Evolutionary conservation across 92 coral and sea anemone species (phyloP).

Genomic region (Porites divaricata): DNA sequence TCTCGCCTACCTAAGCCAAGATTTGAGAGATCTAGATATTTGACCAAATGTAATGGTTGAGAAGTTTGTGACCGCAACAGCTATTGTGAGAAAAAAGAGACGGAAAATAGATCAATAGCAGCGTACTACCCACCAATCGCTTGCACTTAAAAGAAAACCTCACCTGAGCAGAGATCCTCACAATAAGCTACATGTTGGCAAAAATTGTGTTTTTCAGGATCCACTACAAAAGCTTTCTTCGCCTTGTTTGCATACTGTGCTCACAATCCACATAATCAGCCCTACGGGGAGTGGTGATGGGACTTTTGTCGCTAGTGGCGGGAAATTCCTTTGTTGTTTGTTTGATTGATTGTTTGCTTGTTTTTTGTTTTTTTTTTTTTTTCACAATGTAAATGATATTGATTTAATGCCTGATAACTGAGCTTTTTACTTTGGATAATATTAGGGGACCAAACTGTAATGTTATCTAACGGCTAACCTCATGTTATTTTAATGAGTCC

Average conservation of each 20-base stretch:
- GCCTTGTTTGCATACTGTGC: not conserved
- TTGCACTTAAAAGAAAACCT: conserved; percentile 8
- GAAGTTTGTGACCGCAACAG: conserved; percentile 90
- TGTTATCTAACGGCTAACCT: too few species aligned
- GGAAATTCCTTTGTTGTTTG: not conserved
- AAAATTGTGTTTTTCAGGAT: not conserved
- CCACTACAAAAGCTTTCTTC: not conserved
- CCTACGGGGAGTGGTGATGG: conserved; percentile 15
- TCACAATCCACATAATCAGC: not conserved
- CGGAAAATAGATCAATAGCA: not conserved
- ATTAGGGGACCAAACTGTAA: too few species aligned
- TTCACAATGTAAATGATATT: not conserved
- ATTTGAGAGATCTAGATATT: conserved; percentile 91
- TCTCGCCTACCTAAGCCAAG: conserved; percentile 77
- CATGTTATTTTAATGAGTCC: too few species aligned
- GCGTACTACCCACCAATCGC: not conserved
- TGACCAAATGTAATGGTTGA: conserved; percentile 84
- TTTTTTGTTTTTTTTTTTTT: too few species aligned
- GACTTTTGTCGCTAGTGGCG: conserved; percentile 1
- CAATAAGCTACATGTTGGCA: conserved; percentile 43
- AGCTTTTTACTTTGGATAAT: too few species aligned
- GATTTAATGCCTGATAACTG: not conserved
- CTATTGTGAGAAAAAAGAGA: conserved; percentile 53
- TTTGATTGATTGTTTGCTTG: not conserved
- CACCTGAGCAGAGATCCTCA: conserved; percentile 95